These are phyloP conservation scores for Candidula unifasciata DNA, from an alignment of 2,888 invertebrate species.

Conservation along the genomic window DNA sequence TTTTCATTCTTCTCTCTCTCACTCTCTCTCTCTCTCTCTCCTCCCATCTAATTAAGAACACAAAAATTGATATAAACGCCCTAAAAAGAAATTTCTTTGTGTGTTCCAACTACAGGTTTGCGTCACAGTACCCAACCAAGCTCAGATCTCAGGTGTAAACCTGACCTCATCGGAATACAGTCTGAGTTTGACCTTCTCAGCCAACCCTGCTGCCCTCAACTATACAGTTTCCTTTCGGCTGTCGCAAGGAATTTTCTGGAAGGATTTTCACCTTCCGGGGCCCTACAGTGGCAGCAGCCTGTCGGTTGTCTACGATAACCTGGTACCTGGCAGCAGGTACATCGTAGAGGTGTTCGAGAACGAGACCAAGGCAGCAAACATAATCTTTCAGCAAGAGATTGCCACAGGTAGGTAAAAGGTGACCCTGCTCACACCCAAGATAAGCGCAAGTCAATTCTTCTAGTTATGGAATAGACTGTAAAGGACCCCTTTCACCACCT, in stretches of 20 bases:
- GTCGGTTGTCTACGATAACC: slow-evolving; percentile 45
- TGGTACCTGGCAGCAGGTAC: slow-evolving; percentile 59
- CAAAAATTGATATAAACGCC: too few species aligned
- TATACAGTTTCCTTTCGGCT: slow-evolving; percentile 51
- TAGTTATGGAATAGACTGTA: too few species aligned
- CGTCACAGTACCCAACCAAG: neutral
- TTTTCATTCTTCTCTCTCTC: too few species aligned
- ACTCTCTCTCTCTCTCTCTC: too few species aligned
- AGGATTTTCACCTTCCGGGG: slow-evolving; percentile 48
- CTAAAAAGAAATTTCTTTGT: too few species aligned
- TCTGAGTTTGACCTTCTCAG: slow-evolving; percentile 44
- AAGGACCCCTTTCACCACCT: too few species aligned
- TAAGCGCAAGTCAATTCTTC: too few species aligned
- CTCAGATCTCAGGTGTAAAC: slow-evolving; percentile 7
- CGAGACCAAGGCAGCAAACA: slow-evolving; percentile 42
- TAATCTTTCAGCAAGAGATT: slow-evolving; percentile 51
- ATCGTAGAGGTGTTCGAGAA: slow-evolving; percentile 55
- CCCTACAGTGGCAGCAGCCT: slow-evolving; percentile 54
- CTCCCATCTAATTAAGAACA: too few species aligned
- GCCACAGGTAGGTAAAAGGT: slow-evolving; percentile 58
- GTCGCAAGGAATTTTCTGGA: slow-evolving; percentile 42
- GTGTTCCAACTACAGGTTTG: neutral
- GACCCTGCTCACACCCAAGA: too few species aligned
- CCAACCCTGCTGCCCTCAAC: slow-evolving; percentile 45
- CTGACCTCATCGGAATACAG: slow-evolving; percentile 49